Base-by-base conservation (phyloP, 2,113 vertebrate genomes). In the Rhineura floridana region DNA sequence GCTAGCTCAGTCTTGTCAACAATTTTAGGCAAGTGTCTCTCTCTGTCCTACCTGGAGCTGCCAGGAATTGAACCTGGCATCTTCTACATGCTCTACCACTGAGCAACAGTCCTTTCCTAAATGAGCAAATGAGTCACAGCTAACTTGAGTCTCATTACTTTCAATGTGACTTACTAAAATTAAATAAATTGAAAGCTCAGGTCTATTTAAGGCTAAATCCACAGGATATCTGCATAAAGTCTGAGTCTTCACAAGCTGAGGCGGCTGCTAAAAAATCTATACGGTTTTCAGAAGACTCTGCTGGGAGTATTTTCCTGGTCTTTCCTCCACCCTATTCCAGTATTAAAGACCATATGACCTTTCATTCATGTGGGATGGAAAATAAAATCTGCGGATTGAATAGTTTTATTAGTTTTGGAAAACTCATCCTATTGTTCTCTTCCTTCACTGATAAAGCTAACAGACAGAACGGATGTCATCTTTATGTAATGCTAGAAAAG, bases 391-490 rank as follows among this genome's bases (percentile, higher is more conserved):
- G 17, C 85, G 83, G 87, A 93, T 52, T 83, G 85, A 94, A 70
- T 62, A 88, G 52, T 87, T 91, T 12, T 92, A 93, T 94, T 94
- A 93, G 81, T 79, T 95, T 95, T 95, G 92, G 92, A 94, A 93
- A 91, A 92, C 36, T 86, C 89, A 90, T 90, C 86, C 81, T 86
- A 94, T 95, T 94, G 93, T 95, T 94, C 92, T 90, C 33, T 65
- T 91, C 72, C 89, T 94, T 93, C 82, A 91, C 89, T 91, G 59
- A 83, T 94, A 94, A 93, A 95, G 88, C 89, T 91, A 94, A 93
- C 88, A 94, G 87, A 90, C 93, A 94, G 87, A 91, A 83, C 91
- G 94, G 92, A 94, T 95, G 59, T 93, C 87, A 91, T 95, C 90
- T 91, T 92, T 84, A 89, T 91, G 88, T 92, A 91, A 95, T 0